Evolutionary conservation across 2,113 vertebrate genomes (phyloP), one percentile per base, ranked within the genome.

Genomic region (Vimba vimba): DNA sequence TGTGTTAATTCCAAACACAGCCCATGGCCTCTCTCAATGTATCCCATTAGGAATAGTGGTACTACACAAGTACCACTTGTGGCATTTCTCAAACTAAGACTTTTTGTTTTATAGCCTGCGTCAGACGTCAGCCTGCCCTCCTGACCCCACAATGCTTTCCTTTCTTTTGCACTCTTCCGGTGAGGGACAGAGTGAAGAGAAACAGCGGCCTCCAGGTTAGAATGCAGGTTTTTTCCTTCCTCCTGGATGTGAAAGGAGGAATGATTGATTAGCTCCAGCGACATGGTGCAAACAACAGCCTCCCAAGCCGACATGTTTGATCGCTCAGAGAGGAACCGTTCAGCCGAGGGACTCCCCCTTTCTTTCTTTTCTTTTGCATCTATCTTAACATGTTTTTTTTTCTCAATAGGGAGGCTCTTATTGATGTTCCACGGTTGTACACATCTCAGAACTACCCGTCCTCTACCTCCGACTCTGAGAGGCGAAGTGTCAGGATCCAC

Each of bases 61-160:
- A 19, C 33, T 33, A 71, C 68, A 39, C 59, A 6, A 27, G n/a
- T 43, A 8, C 79, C 36, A 45, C 39, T 90, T 91, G 89, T 90
- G 91, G 92, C 73, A 87, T 85, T 87, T 88, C 92, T 91, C 89
- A 93, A 92, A 93, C 92, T 94, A 91, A 91, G 89, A 91, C 89
- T 93, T 94, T 91, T 89, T 92, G 86, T 90, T 92, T 92, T 90
- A 92, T 86, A 90, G 87, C 87, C 86, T 73, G 84, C 89, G 91
- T 91, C 92, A 90, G 88, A 88, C 89, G 89, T 87, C 85, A 90
- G 86, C 71, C 2, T 86, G 89, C 17, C n/a, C 60, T 77, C 19
- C 23, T 60, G 12, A 82, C 25, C 64, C 27, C 10, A 45, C 91
- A 92, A 89, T 94, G 90, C 89, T 89, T 91, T 93, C 86, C 90